These are phyloP conservation scores for Drosophila biarmipes DNA, from an alignment of 1,140 invertebrate species.

Conservation along the genomic window DNA sequence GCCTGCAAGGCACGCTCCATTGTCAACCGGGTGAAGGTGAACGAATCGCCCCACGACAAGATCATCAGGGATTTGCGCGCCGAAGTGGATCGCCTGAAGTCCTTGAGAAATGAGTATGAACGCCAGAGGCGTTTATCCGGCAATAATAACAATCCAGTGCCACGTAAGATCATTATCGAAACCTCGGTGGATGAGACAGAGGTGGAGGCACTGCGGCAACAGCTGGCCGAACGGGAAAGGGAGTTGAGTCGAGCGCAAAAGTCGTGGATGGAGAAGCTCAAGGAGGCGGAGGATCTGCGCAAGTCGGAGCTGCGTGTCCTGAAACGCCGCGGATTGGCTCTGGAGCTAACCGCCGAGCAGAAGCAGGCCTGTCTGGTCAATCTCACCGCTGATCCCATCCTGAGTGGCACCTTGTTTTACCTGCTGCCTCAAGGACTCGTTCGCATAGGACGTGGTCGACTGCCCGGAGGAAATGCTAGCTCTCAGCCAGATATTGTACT, in stretches of 20 bases:
- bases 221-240: conserved; percentile 87
- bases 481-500: conserved; percentile 86
- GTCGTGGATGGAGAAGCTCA: conserved; percentile 86
- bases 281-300: conserved; percentile 86
- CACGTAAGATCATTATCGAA: conserved; percentile 81
- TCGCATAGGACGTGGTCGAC: conserved; percentile 84
- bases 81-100: conserved; percentile 89
- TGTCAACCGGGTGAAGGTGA: conserved; percentile 96
- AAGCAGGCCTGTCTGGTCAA: conserved; percentile 87
- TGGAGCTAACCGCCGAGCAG: conserved; percentile 84
- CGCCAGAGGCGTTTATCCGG: conserved; percentile 79
- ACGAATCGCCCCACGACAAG: conserved; percentile 95
- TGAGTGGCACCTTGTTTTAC: conserved; percentile 89
- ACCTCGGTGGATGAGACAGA: conserved; percentile 84
- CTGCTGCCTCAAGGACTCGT: conserved; percentile 86
- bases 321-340: conserved; percentile 85
- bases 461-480: conserved; percentile 47
- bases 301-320: conserved; percentile 86
- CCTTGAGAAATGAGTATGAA: conserved; percentile 86
- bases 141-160: conserved; percentile 65
- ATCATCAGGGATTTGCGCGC: conserved; percentile 92
- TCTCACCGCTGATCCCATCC: conserved; percentile 89
- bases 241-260: conserved; percentile 86
- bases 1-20: conserved; percentile 95
- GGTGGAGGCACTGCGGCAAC: conserved; percentile 85